A percentile compares a stretch with the other conserved stretches of the same genome.
Evolutionary conservation across 37 sponge, comb jelly and placozoan genomes (phyloP).

Genomic region (Oscarella lobularis): DNA sequence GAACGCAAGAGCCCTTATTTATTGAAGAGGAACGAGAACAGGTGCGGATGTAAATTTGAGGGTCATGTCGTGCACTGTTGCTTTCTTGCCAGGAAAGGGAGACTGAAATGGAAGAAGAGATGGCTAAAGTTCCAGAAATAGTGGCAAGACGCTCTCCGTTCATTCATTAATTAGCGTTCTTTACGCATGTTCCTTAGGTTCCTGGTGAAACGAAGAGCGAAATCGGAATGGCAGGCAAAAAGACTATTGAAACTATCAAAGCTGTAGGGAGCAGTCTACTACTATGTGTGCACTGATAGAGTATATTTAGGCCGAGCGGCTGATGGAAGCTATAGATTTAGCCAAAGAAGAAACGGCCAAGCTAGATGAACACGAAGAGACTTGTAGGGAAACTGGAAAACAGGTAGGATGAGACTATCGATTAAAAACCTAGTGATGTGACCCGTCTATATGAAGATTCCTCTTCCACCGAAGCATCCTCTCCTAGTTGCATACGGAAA

Average conservation of each 20-base stretch:
- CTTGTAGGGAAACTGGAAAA: conserved; percentile 23
- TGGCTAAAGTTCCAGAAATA: conserved; percentile 13
- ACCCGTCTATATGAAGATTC: too few species aligned
- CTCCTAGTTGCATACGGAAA: conserved; percentile 58
- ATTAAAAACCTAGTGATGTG: background rate
- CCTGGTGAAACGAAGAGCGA: conserved; percentile 42
- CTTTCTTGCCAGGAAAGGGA: conserved; percentile 44
- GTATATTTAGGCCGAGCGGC: conserved; percentile 53
- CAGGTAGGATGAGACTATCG: conserved; percentile 15
- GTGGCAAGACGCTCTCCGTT: conserved; percentile 27
- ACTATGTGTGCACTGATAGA: background rate
- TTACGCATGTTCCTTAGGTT: conserved; percentile 13
- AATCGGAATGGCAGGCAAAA: conserved; percentile 48
- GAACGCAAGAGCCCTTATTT: conserved; percentile 69
- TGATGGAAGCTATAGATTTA: conserved; percentile 71
- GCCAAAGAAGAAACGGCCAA: conserved; percentile 46
- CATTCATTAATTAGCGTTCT: too few species aligned
- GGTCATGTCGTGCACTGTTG: background rate
- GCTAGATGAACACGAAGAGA: conserved; percentile 22
- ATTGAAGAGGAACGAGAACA: conserved; percentile 75
- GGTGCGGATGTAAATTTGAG: conserved; percentile 11
- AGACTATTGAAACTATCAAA: conserved; percentile 55
- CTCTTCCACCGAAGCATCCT: conserved; percentile 47
- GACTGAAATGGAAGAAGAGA: conserved; percentile 39
- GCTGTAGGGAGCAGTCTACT: conserved; percentile 21